Evolutionary conservation across 2,113 vertebrate species (phyloP).

Genomic region (Machaerirhynchus nigripectus): DNA sequence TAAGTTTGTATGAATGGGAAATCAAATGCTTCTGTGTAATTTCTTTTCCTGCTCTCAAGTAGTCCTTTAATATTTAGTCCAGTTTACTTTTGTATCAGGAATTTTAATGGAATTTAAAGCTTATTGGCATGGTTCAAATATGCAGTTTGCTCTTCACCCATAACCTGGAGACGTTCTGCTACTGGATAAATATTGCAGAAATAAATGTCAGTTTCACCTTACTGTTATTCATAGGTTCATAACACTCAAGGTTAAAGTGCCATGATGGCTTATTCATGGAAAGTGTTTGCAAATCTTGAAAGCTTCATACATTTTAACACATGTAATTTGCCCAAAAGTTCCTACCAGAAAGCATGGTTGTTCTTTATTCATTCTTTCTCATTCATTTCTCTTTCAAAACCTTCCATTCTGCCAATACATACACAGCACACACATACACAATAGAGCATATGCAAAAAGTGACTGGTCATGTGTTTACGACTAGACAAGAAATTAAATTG

Average conservation of each 20-base stretch:
- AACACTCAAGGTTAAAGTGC: not conserved
- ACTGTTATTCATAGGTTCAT: not conserved
- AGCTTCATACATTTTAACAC: slow-evolving; percentile 1
- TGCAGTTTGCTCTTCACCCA: not conserved
- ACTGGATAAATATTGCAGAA: not conserved
- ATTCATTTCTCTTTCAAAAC: not conserved
- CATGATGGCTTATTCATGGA: not conserved
- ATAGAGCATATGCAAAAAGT: not conserved
- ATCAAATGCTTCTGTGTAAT: not conserved
- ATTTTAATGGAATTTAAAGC: not conserved
- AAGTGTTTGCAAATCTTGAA: not conserved
- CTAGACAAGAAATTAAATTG: not conserved
- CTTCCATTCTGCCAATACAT: not conserved
- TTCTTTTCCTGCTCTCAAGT: not conserved
- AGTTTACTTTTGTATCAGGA: not conserved
- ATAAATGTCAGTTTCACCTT: not conserved
- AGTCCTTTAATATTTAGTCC: not conserved
- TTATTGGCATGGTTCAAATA: not conserved
- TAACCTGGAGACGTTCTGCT: not conserved
- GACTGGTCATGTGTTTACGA: not conserved
- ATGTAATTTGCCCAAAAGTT: not conserved
- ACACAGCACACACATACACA: not conserved
- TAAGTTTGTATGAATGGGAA: not conserved
- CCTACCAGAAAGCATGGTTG: not conserved
- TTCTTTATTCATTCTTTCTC: not conserved